These are phyloP conservation scores for Pelodytes ibericus DNA, from an alignment of 2,797 vertebrate genomes.

Conservation along the genomic window DNA sequence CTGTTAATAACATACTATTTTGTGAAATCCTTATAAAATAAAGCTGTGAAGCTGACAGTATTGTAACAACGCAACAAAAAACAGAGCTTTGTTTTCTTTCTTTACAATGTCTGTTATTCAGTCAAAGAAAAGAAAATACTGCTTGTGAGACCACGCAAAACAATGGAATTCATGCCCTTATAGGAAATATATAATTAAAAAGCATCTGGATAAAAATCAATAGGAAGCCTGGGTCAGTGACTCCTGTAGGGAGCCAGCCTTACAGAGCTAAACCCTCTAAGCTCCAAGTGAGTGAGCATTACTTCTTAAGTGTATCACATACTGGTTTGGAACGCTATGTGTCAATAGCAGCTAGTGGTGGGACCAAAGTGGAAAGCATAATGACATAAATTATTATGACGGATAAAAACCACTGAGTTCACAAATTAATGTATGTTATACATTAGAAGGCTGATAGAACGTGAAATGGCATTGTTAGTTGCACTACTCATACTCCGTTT, in stretches of 20 bases:
- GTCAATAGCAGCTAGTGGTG: conserved; percentile 16
- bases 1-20: no score
- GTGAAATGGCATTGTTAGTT: background rate
- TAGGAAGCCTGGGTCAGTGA: conserved; percentile 23
- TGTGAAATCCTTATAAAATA: no score
- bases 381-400: conserved; percentile 22
- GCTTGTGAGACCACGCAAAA: conserved; percentile 60
- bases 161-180: conserved; percentile 56
- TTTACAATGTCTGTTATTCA: background rate
- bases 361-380: conserved; percentile 1
- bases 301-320: background rate
- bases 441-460: background rate
- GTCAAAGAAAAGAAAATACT: background rate
- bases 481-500: no score
- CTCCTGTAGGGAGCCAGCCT: conserved; percentile 36
- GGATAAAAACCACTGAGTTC: background rate
- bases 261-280: background rate
- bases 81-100: background rate
- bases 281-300: background rate
- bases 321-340: background rate
- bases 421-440: background rate
- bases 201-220: conserved; percentile 57
- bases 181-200: conserved; percentile 62
- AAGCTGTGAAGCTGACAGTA: no score
- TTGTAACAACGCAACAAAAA: no score